These are phyloP conservation scores for Paragorgia papillata DNA, from an alignment of 92 coral and sea anemone species.

Conservation along the genomic window DNA sequence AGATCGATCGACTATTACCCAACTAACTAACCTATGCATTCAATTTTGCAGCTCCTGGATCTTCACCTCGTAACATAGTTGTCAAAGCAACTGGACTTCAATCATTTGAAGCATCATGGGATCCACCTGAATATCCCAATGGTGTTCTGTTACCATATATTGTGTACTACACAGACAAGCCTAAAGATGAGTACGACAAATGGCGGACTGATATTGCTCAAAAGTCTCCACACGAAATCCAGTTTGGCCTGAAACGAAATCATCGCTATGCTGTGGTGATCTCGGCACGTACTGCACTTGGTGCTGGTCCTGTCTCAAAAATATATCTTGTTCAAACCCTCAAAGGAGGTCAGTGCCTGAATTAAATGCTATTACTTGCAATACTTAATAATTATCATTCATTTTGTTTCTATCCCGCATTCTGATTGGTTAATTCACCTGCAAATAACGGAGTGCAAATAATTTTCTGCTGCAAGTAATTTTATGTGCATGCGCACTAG, in stretches of 20 bases:
- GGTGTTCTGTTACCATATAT: slow-evolving; percentile 74
- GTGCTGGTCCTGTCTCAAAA: slow-evolving; percentile 73
- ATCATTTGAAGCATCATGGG: slow-evolving; percentile 80
- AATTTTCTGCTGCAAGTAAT: too few species aligned
- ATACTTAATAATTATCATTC: too few species aligned
- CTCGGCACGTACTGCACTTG: slow-evolving; percentile 42
- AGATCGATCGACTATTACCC: neutral
- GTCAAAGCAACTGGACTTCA: slow-evolving; percentile 71
- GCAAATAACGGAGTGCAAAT: too few species aligned
- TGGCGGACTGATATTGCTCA: slow-evolving; percentile 60
- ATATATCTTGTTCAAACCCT: slow-evolving; percentile 77
- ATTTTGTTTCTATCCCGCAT: too few species aligned
- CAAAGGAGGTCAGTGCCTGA: slow-evolving; percentile 70
- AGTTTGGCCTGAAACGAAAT: neutral
- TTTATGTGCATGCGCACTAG: too few species aligned
- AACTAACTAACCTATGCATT: neutral
- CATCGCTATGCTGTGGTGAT: slow-evolving; percentile 39
- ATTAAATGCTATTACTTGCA: neutral
- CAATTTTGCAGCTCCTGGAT: slow-evolving; percentile 70
- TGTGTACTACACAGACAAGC: slow-evolving; percentile 68
- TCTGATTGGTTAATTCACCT: too few species aligned
- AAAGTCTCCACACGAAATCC: neutral
- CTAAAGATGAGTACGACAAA: slow-evolving; percentile 38
- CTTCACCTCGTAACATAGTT: slow-evolving; percentile 68
- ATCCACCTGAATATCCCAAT: slow-evolving; percentile 79